These are phyloP conservation scores for Eucera pruinosa DNA, from an alignment of 2,888 invertebrate genomes.

Conservation along the genomic window DNA sequence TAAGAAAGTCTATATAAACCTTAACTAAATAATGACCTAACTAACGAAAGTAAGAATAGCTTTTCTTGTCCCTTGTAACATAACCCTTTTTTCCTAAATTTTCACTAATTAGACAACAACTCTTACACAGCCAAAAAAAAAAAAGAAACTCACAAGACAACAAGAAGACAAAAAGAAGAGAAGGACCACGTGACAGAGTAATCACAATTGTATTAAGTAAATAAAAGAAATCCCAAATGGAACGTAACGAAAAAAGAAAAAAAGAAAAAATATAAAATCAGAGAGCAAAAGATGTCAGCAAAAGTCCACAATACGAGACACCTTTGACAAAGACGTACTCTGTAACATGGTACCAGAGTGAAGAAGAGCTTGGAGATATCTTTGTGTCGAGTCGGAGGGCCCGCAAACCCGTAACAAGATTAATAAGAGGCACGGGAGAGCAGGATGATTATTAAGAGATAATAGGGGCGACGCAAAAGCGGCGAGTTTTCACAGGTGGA, in stretches of 20 bases:
- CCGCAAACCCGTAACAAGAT: conserved; percentile 21
- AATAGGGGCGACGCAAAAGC: conserved; percentile 6
- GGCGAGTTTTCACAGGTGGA: conserved; percentile 13
- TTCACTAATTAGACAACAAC: neutral
- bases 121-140: neutral
- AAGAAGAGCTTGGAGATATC: neutral
- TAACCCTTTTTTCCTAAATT: neutral
- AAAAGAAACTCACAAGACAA: neutral
- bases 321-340: neutral
- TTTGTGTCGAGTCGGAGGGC: conserved; percentile 2
- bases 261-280: neutral
- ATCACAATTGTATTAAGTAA: neutral
- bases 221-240: too few species aligned
- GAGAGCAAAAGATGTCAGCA: neutral
- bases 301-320: neutral
- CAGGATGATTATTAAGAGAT: conserved; percentile 24
- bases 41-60: too few species aligned
- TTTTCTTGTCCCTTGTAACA: neutral
- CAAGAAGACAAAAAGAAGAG: neutral
- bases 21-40: neutral
- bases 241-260: neutral
- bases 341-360: neutral
- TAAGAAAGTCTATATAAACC: too few species aligned
- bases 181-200: too few species aligned
- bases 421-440: conserved; percentile 13